Conservation (phyloP, 1,140 invertebrate genomes). For the Latrodectus geometricus region DNA sequence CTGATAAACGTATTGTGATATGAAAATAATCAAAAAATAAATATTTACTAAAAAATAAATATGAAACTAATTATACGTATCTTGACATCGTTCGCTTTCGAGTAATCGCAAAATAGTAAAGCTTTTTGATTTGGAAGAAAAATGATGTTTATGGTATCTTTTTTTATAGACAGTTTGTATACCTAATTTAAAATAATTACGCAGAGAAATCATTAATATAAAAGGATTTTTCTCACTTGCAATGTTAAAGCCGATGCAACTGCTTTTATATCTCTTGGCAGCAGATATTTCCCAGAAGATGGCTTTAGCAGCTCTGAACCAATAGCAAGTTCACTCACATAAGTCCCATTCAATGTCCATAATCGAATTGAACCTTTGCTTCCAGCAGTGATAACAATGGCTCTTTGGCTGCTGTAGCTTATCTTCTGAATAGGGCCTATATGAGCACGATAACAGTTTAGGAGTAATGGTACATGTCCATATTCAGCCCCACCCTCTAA, state of each 20-base stretch:
- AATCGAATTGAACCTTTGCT: conserved; percentile 20
- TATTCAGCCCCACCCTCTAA: neutral
- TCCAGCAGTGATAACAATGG: conserved; percentile 14
- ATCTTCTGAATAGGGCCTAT: conserved; percentile 23
- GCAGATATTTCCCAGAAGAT: too few relatives aligned
- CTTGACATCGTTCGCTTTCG: neutral
- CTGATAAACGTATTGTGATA: too few relatives aligned
- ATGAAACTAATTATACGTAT: neutral
- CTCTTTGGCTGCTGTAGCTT: neutral
- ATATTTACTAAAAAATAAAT: neutral
- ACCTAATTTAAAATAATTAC: neutral
- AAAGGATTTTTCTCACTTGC: neutral
- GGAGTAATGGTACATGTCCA: conserved; percentile 16
- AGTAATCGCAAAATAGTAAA: neutral
- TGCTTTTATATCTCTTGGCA: conserved; percentile 13
- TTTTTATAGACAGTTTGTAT: neutral
- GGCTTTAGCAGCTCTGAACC: neutral
- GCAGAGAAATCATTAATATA: too few relatives aligned
- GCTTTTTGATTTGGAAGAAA: neutral
- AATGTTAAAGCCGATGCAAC: conserved; percentile 24
- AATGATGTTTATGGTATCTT: neutral
- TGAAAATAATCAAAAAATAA: too few relatives aligned
- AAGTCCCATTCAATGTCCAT: conserved; percentile 24
- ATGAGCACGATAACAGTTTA: conserved; percentile 37
- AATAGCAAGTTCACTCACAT: conserved; percentile 7